A percentile compares a stretch with the other conserved stretches of the same genome.
phyloP scores from a whole-genome alignment of 2,113 vertebrate genomes.

The Phylloscopus trochilus region DNA sequence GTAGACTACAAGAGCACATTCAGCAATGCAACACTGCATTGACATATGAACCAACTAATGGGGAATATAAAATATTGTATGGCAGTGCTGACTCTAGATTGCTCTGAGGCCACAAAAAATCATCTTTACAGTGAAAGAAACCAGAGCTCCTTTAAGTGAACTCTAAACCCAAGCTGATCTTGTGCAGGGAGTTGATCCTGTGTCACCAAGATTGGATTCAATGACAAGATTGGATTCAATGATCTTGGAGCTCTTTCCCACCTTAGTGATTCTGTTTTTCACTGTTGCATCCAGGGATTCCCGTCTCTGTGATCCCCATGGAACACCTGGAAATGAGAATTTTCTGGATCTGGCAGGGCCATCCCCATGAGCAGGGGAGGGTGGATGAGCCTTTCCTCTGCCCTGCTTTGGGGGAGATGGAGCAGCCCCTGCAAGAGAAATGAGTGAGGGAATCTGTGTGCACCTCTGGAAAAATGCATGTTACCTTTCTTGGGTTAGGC shows the following conservation, averaged over 20 bases:
- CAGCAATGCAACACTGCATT: background rate
- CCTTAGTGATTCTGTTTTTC: background rate
- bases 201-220: background rate
- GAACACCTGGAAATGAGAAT: background rate
- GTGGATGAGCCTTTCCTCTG: background rate
- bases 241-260: background rate
- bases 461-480: background rate
- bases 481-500: background rate
- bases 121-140: background rate
- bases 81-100: background rate
- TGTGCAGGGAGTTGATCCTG: background rate
- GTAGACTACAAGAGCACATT: background rate
- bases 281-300: background rate
- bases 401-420: background rate
- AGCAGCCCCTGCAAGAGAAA: background rate
- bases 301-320: background rate
- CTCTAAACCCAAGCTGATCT: background rate
- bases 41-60: background rate
- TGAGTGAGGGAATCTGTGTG: rapidly evolving
- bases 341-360: background rate
- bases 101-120: background rate
- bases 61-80: background rate
- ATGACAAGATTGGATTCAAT: rapidly evolving
- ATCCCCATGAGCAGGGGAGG: background rate
- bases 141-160: background rate